Evolutionary conservation across 2,113 vertebrate species (phyloP).

Genomic region (Theropithecus gelada): DNA sequence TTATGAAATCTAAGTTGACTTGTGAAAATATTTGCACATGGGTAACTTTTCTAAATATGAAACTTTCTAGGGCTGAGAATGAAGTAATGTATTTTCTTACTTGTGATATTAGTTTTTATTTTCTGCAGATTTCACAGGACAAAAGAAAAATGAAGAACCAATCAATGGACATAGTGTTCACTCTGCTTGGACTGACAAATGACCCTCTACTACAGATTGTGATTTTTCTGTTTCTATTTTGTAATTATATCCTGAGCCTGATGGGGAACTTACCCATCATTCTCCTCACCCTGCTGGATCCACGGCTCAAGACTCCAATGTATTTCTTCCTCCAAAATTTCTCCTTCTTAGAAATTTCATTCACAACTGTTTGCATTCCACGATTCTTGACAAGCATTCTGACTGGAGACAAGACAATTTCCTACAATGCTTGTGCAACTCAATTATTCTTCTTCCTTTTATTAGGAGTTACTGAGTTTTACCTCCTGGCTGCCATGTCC

Average conservation of each 20-base stretch:
- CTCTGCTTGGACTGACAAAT: constrained; percentile 54
- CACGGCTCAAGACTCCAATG: constrained; percentile 58
- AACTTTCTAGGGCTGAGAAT: not conserved
- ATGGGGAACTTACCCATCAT: constrained; percentile 39
- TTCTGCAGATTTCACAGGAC: not conserved
- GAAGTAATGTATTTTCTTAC: not conserved
- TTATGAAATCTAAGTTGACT: not conserved
- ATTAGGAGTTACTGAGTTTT: constrained; percentile 51
- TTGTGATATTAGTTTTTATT: not conserved
- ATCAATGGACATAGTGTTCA: constrained; percentile 25
- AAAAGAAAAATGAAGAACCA: constrained; percentile 55
- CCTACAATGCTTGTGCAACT: constrained; percentile 26
- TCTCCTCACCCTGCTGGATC: constrained; percentile 35
- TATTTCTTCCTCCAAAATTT: constrained; percentile 67
- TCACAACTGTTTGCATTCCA: constrained; percentile 45
- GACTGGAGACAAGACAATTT: constrained; percentile 57
- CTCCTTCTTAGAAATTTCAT: constrained; percentile 61
- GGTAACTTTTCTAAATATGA: not conserved
- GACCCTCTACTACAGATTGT: constrained; percentile 38
- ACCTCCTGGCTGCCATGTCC: constrained; percentile 56
- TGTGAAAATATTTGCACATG: not conserved
- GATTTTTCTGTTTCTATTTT: constrained; percentile 58
- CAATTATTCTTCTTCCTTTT: constrained; percentile 60
- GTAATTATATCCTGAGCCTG: constrained; percentile 39
- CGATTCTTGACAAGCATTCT: constrained; percentile 48